Evolutionary conservation across 2,797 vertebrate genomes (phyloP), one percentile per base, ranked within the genome.

Genomic region (Chaetodon trifasciatus): DNA sequence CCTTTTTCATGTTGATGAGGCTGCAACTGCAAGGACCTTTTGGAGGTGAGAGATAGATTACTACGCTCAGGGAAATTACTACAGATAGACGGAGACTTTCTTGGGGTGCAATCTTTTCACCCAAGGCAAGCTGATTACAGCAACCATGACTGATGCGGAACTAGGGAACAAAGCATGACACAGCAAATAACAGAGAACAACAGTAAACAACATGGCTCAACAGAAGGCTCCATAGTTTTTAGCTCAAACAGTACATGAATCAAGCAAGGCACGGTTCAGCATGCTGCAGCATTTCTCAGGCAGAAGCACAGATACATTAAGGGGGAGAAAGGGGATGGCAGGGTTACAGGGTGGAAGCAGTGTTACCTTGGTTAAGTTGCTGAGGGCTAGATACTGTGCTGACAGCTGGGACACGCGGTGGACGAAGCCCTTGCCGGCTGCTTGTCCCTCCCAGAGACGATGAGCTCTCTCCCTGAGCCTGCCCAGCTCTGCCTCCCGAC

Each of bases 371-470:
- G 98, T 98, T 93, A 99, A 89, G 96, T 97, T 99, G 96, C 96
- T 97, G 94, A 99, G 96, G 72, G 97, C 96, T 90, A 99, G 95
- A 92, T 97, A 99, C 73, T 97, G 97, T 74, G 98, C 97, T 76
- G 97, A 98, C 83, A 99, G 96, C 95, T 98, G 98, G 87, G 98
- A 99, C 74, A 99, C 98, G 87, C 97, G 97, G 94, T 98, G 98
- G 91, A 97, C 95, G 95, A 98, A 99, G 93, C 97, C 97, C 95
- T 97, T 99, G 92, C 97, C 97, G 85, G 97, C 97, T 82, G 97
- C 96, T 94, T 98, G 97, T 87, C 97, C 98, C 94, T 99, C 98
- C 96, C 97, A 98, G 80, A 99, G 97, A 94, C 96, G 96, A 89
- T 97, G 97, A 94, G 98, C 98, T 93, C 97, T 96, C 88, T 97